Percentiles rank a stretch among this genome's conserved stretches.
Evolutionary conservation across 1,140 invertebrate genomes (phyloP).

Genomic region (Trichomalopsis sarcophagae): DNA sequence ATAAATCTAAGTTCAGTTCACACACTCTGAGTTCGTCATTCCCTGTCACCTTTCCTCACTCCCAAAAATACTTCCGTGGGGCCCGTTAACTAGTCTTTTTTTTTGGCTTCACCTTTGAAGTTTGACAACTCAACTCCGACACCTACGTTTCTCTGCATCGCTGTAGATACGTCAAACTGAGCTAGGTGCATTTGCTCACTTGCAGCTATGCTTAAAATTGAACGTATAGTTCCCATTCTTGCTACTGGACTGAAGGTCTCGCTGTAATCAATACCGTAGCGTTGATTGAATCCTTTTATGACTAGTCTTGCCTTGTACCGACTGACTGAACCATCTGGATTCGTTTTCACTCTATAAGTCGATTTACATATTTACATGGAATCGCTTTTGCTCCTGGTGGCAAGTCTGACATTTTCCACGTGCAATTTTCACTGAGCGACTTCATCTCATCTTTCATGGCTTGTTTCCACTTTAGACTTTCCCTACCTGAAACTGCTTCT

Average conservation of each 20-base stretch:
- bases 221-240: slow-evolving; percentile 56
- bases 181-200: slow-evolving; percentile 37
- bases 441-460: not conserved
- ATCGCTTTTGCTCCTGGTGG: not conserved
- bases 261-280: slow-evolving; percentile 57
- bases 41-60: no score
- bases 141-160: no score
- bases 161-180: slow-evolving; percentile 67
- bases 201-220: slow-evolving; percentile 42
- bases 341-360: not conserved
- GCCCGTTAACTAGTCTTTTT: no score
- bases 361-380: no score
- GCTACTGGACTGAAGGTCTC: slow-evolving; percentile 65
- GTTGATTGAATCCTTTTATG: slow-evolving; percentile 54
- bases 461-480: not conserved
- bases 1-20: no score
- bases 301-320: slow-evolving; percentile 58
- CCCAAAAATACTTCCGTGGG: no score
- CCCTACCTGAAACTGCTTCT: not conserved
- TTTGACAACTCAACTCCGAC: no score
- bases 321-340: not conserved
- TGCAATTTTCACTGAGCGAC: not conserved
- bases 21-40: no score
- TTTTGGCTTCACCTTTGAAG: no score
- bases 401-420: not conserved